These are phyloP conservation scores for Morelia viridis DNA, from an alignment of 2,797 vertebrate species.

Conservation along the genomic window DNA sequence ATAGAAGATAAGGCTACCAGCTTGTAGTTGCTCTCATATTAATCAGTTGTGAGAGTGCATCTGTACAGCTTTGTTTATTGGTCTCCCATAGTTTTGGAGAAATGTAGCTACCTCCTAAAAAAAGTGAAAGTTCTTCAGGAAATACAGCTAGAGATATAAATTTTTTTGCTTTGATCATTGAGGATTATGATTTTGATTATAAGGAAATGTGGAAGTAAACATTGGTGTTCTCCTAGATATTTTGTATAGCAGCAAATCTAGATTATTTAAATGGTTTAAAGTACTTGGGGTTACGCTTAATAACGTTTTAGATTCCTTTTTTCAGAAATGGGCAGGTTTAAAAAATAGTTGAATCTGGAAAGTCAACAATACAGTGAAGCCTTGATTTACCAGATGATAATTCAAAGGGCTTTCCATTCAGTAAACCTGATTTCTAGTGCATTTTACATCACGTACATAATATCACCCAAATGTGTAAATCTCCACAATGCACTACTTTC, in stretches of 20 bases:
- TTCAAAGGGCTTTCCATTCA: background rate
- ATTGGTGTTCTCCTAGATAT: background rate
- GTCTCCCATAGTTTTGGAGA: background rate
- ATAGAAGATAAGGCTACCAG: background rate
- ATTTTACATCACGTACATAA: background rate
- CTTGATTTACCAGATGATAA: background rate
- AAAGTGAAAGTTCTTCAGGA: background rate
- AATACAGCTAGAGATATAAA: background rate
- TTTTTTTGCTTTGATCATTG: background rate
- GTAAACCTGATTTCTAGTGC: background rate
- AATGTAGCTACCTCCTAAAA: background rate
- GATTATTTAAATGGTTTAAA: background rate
- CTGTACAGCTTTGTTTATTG: background rate
- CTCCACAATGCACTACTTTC: background rate
- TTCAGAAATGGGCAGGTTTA: background rate
- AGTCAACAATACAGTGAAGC: background rate
- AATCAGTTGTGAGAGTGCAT: background rate
- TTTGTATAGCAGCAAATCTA: background rate
- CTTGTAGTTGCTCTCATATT: background rate
- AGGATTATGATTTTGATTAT: background rate
- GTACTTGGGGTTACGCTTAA: background rate
- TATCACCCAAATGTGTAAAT: background rate
- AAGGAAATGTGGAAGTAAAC: background rate
- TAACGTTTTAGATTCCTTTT: background rate
- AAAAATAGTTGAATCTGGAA: background rate